Evolutionary conservation across 2,113 vertebrate species (phyloP).

Genomic region (Eclectus roratus): DNA sequence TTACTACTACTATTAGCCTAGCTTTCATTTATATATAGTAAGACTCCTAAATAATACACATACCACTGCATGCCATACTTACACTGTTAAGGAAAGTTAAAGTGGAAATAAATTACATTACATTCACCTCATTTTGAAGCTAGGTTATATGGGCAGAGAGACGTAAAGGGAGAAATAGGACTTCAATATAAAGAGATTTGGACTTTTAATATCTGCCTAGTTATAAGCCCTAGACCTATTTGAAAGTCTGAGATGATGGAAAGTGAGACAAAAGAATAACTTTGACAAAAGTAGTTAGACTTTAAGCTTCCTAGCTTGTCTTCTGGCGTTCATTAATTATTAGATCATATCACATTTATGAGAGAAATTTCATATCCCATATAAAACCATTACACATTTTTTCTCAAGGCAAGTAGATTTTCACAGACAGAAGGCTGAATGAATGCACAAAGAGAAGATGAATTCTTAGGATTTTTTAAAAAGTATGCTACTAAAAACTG

Average conservation of each 20-base stretch:
- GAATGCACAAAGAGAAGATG: neutral
- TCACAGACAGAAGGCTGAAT: neutral
- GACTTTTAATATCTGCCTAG: constrained; percentile 26
- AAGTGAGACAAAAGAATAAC: constrained; percentile 8
- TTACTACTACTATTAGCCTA: neutral
- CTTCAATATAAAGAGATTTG: neutral
- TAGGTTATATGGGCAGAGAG: neutral
- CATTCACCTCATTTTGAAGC: neutral
- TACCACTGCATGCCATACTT: neutral
- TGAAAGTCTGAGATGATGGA: neutral
- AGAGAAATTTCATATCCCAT: constrained; percentile 36
- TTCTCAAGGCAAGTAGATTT: constrained; percentile 33
- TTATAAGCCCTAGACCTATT: neutral
- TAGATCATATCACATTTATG: constrained; percentile 39
- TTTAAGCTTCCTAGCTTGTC: constrained; percentile 36
- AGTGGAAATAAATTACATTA: neutral
- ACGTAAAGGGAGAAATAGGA: neutral
- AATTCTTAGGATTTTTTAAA: neutral
- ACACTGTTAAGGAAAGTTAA: neutral
- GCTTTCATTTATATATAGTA: neutral
- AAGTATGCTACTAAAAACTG: neutral
- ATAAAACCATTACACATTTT: constrained; percentile 17
- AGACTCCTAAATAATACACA: neutral
- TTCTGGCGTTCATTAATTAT: constrained; percentile 55
- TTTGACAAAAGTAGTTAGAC: constrained; percentile 7